Base-by-base conservation (phyloP, 1,140 invertebrate species). In the Tetragonula clypearis region DNA sequence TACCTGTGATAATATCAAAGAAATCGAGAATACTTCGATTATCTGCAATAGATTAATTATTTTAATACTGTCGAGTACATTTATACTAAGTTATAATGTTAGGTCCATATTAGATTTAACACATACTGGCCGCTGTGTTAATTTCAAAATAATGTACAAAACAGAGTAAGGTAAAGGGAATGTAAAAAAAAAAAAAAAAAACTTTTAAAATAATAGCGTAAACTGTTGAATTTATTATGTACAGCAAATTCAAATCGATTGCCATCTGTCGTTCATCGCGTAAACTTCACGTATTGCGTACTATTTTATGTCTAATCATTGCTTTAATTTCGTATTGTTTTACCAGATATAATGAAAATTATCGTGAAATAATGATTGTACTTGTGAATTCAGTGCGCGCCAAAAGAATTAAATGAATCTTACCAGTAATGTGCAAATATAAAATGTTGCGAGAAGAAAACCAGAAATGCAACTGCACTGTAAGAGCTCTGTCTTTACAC, bases 201-300 rank as follows among this genome's bases (percentile, higher is more conserved):
- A 53, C 2, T 14, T 65, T 26, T 0, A 68, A 66, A 55, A 73
- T 53, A 60, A 6, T 9, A 17, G 2, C n/a, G 15, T 11, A 62
- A 62, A 19, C n/a, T 49, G 41, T 35, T 14, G 15, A 60, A 35
- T 65, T 66, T 21, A 12, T 15, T 23, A 8, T 49, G 2, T 12
- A 2, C 17, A 17, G 4, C 35, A 71, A 6, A 21, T 14, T 6
- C 17, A 30, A 56, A 82, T 85, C 30, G 74, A 75, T 86, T 66
- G 79, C 79, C 84, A 88, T 88, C 87, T 88, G 68, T 2, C 75
- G 84, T 86, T 23, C 53, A 26, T 56, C 21, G 23, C 8, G 19
- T n/a, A 23, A 82, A 86, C 53, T n/a, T 86, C 26, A 1, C 15
- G 14, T 62, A 35, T 65, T 79, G 35, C 41, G 2, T 15, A 11